These are phyloP conservation scores for Plusia festucae DNA, from an alignment of 2,888 invertebrate species.

Conservation along the genomic window DNA sequence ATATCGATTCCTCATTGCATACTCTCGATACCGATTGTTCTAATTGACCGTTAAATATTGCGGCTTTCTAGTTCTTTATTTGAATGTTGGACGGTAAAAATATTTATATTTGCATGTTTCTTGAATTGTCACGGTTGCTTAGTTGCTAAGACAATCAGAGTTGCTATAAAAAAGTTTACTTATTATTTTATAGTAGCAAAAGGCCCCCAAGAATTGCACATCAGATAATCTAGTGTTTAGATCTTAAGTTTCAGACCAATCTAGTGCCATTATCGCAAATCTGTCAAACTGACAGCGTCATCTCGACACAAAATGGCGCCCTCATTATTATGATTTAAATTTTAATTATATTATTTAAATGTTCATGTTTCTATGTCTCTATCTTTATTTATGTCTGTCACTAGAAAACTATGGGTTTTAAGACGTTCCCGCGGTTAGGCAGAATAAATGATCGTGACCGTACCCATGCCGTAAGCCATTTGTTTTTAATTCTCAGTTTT, in stretches of 20 bases:
- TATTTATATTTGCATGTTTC: neutral
- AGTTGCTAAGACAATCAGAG: neutral
- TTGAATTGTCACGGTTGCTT: neutral
- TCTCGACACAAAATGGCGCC: neutral
- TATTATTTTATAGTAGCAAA: too few relatives aligned
- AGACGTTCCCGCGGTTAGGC: too few relatives aligned
- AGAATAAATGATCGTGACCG: too few relatives aligned
- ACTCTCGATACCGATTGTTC: constrained; percentile 52
- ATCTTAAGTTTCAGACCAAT: too few relatives aligned
- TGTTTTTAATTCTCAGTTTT: neutral
- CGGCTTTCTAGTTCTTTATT: constrained; percentile 54
- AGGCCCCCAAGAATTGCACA: too few relatives aligned
- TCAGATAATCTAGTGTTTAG: too few relatives aligned
- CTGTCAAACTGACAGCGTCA: neutral
- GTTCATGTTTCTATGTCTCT: too few relatives aligned
- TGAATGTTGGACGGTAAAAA: constrained; percentile 40
- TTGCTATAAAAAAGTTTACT: too few relatives aligned
- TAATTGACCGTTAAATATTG: constrained; percentile 53
- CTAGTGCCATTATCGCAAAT: neutral
- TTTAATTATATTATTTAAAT: too few relatives aligned
- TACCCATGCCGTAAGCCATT: neutral
- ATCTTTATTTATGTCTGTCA: too few relatives aligned
- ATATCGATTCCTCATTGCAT: constrained; percentile 58
- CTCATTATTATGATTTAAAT: too few relatives aligned
- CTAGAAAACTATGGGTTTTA: too few relatives aligned